A percentile compares a stretch with the other conserved stretches of the same genome.
Conservation (phyloP, 2,113 vertebrate genomes). For the Pagrus major region DNA sequence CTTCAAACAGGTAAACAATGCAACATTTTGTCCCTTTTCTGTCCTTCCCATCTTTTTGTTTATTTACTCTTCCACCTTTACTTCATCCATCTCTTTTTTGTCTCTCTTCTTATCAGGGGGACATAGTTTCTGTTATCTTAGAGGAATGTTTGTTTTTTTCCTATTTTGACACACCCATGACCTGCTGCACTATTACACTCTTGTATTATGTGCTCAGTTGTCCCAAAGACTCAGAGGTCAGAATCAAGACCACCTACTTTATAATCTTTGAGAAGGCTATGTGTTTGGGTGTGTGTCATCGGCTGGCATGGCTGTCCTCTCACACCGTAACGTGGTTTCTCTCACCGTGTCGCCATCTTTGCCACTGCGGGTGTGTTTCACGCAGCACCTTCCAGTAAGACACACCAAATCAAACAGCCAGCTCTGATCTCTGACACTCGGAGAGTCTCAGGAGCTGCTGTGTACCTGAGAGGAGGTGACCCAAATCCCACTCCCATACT, state of each 20-base stretch:
- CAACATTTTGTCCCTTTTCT: not conserved
- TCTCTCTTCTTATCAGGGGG: too few relatives aligned
- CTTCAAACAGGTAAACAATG: not conserved
- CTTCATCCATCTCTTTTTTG: not conserved
- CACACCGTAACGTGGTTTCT: slow-evolving; percentile 64
- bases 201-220: not conserved
- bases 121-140: slow-evolving; percentile 11
- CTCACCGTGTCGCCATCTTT: slow-evolving; percentile 64
- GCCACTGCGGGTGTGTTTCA: slow-evolving; percentile 16
- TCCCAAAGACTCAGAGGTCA: slow-evolving; percentile 2
- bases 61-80: not conserved
- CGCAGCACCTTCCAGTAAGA: slow-evolving; percentile 47
- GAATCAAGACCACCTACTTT: slow-evolving; percentile 18
- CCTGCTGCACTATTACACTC: slow-evolving; percentile 1
- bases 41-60: not conserved
- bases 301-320: slow-evolving; percentile 29
- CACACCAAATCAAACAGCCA: slow-evolving; percentile 30
- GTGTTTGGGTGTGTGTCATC: not conserved
- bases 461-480: slow-evolving; percentile 20
- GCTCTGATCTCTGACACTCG: slow-evolving; percentile 50
- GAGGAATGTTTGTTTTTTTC: slow-evolving; percentile 2
- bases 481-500: not conserved
- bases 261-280: not conserved
- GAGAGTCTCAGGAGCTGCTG: slow-evolving; percentile 9
- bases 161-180: slow-evolving; percentile 1